A percentile compares a stretch with the other conserved stretches of the same genome.
phyloP scores from a whole-genome alignment of 2,113 vertebrate species.

The Neoarius graeffei region DNA sequence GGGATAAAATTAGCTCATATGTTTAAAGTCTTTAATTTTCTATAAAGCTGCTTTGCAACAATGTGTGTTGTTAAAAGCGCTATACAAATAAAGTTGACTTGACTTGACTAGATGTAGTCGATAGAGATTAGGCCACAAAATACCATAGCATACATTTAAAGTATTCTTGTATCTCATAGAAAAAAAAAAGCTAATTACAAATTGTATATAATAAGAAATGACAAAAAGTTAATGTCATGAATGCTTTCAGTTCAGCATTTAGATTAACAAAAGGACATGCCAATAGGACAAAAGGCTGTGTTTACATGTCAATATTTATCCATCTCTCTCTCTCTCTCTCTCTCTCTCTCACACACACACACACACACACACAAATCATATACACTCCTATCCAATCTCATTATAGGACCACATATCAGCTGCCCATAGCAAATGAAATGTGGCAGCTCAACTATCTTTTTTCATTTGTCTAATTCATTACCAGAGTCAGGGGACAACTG shows the following conservation, averaged over 20 bases:
- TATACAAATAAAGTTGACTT: no score
- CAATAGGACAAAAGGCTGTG: conserved; percentile 24
- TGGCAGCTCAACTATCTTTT: conserved; percentile 51
- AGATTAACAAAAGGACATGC: conserved; percentile 22
- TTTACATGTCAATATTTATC: conserved; percentile 29
- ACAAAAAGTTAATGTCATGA: background rate
- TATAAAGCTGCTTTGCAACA: no score
- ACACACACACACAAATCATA: conserved; percentile 5
- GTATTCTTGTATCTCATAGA: background rate
- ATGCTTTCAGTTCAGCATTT: conserved; percentile 20
- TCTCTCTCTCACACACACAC: background rate
- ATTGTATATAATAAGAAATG: background rate
- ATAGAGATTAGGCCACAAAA: background rate
- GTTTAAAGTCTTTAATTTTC: no score
- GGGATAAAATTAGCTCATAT: no score
- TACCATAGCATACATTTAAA: background rate
- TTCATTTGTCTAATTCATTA: conserved; percentile 59
- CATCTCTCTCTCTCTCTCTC: background rate
- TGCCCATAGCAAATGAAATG: conserved; percentile 54
- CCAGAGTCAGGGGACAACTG: conserved; percentile 41
- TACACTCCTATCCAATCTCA: conserved; percentile 46
- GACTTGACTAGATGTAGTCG: background rate
- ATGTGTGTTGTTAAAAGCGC: no score
- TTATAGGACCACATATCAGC: conserved; percentile 45
- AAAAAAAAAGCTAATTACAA: background rate